Conservation (phyloP, 2,797 vertebrate species). For the Selene dorsalis region DNA sequence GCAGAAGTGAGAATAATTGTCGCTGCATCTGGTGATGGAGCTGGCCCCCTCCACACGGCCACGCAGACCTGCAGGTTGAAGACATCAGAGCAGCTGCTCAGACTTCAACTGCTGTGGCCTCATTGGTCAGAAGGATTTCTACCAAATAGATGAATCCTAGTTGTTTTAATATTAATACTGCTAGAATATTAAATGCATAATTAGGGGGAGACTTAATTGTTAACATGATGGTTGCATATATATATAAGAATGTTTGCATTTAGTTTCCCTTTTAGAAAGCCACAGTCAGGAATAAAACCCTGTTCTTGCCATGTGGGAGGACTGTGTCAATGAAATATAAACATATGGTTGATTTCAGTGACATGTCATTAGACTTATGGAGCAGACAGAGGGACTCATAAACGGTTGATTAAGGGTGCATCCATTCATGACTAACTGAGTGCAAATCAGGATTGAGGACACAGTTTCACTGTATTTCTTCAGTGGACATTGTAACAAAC, state of each 20-base stretch:
- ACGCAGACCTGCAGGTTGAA: conserved; percentile 28
- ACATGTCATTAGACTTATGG: neutral
- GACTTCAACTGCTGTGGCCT: neutral
- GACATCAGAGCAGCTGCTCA: conserved; percentile 21
- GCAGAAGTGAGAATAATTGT: conserved; percentile 52
- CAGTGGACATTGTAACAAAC: neutral
- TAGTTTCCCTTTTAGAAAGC: neutral
- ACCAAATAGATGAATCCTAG: neutral
- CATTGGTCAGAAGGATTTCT: neutral
- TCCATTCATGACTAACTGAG: neutral
- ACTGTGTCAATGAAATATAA: neutral
- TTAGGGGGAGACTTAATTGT: neutral
- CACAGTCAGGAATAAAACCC: neutral
- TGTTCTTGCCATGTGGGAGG: neutral
- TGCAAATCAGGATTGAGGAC: neutral
- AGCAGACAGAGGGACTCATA: neutral
- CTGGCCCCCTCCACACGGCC: conserved; percentile 13
- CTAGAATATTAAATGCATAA: neutral
- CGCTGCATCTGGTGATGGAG: conserved; percentile 35
- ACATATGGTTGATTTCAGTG: neutral
- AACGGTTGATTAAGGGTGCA: neutral
- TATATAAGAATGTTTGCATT: conserved; percentile 23
- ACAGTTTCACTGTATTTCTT: no score
- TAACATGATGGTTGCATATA: conserved; percentile 9
- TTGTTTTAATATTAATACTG: neutral